phyloP scores from a whole-genome alignment of 2,888 invertebrate species.

The Gari tellinella region DNA sequence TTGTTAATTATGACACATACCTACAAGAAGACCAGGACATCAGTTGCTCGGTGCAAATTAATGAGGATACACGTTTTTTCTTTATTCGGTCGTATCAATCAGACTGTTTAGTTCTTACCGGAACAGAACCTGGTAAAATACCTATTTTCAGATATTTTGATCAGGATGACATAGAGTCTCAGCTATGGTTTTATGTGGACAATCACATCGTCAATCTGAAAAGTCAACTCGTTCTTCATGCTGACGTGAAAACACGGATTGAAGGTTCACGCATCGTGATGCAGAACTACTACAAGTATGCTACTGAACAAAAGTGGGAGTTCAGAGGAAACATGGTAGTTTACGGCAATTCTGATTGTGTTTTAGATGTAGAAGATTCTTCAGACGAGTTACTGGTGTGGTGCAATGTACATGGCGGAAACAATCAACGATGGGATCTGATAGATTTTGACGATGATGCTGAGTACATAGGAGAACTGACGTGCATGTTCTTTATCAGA shows the following conservation, averaged over 20 bases:
- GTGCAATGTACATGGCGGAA: too few species aligned
- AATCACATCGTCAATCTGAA: neutral
- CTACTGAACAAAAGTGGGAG: neutral
- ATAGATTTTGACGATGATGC: neutral
- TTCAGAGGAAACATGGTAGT: too few species aligned
- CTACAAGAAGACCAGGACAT: too few species aligned
- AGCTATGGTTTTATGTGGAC: constrained; percentile 3
- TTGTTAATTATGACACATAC: too few species aligned
- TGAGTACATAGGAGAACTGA: neutral
- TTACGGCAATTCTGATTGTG: too few species aligned
- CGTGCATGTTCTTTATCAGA: constrained; percentile 6
- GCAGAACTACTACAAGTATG: constrained; percentile 4
- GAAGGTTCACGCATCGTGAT: neutral
- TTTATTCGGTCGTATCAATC: too few species aligned
- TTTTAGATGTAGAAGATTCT: too few species aligned
- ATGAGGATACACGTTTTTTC: too few species aligned
- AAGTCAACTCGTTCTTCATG: neutral
- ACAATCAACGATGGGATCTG: too few species aligned
- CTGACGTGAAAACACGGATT: neutral
- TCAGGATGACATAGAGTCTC: neutral
- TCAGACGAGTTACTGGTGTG: too few species aligned
- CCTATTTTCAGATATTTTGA: neutral
- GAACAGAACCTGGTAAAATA: neutral
- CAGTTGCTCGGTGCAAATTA: too few species aligned
- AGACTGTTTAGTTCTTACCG: constrained; percentile 3